Conservation (phyloP, 2,888 invertebrate species). For the Myopa tessellatipennis region DNA sequence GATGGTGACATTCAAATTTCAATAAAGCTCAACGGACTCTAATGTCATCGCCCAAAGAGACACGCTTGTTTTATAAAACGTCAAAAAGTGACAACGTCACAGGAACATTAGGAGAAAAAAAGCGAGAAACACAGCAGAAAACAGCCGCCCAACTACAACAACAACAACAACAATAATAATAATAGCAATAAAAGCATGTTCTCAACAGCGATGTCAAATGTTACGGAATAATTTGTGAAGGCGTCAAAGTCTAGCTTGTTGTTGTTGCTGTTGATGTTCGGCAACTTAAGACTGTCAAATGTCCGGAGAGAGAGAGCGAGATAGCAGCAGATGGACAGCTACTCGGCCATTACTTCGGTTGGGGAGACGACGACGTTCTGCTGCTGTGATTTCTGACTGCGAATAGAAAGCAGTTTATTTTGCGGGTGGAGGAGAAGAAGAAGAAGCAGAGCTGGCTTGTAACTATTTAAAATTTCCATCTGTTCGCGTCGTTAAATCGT, state of each 20-base stretch:
- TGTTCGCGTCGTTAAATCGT: constrained; percentile 39
- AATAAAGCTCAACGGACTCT: too few species aligned
- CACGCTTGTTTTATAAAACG: too few species aligned
- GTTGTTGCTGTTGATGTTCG: not conserved
- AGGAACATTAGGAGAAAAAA: too few species aligned
- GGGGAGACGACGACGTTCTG: too few species aligned
- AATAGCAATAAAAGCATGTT: not conserved
- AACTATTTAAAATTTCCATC: constrained; percentile 43
- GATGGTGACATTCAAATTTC: too few species aligned
- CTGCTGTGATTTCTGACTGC: too few species aligned
- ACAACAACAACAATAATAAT: not conserved
- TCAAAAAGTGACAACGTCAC: too few species aligned
- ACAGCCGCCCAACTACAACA: not conserved
- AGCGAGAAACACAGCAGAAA: too few species aligned
- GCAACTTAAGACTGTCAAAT: constrained; percentile 4
- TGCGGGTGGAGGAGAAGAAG: too few species aligned
- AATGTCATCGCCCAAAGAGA: too few species aligned
- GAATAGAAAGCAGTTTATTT: too few species aligned
- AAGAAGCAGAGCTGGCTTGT: not conserved
- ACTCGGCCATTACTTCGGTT: too few species aligned
- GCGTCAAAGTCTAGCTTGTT: constrained; percentile 46
- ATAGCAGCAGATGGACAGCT: not conserved
- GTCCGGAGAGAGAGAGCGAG: not conserved
- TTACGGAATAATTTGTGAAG: constrained; percentile 53
- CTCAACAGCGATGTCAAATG: constrained; percentile 52